phyloP scores from a whole-genome alignment of 1,140 invertebrate genomes.

The Dendroctonus ponderosae region DNA sequence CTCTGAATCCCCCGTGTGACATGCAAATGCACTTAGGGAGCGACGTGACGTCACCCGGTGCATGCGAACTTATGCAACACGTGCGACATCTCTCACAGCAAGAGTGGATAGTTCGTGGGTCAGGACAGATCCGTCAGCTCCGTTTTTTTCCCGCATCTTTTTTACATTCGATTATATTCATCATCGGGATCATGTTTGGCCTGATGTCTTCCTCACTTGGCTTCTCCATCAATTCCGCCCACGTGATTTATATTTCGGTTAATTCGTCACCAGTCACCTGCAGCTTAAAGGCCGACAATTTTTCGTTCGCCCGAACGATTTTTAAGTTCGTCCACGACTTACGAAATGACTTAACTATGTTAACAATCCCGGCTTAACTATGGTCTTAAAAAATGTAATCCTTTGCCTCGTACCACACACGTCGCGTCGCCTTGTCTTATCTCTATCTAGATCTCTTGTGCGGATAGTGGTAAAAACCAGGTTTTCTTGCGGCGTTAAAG shows the following conservation, averaged over 20 bases:
- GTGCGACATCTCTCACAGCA: constrained; percentile 26
- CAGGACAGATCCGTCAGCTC: neutral
- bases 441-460: constrained; percentile 20
- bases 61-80: constrained; percentile 32
- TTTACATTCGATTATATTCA: too few relatives aligned
- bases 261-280: too few relatives aligned
- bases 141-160: too few relatives aligned
- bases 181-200: too few relatives aligned
- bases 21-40: constrained; percentile 36
- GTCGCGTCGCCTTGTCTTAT: constrained; percentile 12
- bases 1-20: constrained; percentile 21
- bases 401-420: constrained; percentile 14
- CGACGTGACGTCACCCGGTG: constrained; percentile 31
- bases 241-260: too few relatives aligned
- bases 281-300: too few relatives aligned
- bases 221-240: too few relatives aligned
- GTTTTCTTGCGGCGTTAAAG: constrained; percentile 28
- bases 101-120: constrained; percentile 2
- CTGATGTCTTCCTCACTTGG: too few relatives aligned
- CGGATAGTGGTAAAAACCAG: constrained; percentile 28
- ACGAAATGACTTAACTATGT: constrained; percentile 18
- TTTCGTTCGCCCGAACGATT: too few relatives aligned
- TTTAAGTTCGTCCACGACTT: too few relatives aligned
- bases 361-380: constrained; percentile 16
- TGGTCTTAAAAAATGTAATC: constrained; percentile 19